A percentile compares a stretch with the other conserved stretches of the same genome.
These are phyloP conservation scores for Drosophila neonasuta DNA, from an alignment of 2,888 invertebrate genomes.

Conservation along the genomic window DNA sequence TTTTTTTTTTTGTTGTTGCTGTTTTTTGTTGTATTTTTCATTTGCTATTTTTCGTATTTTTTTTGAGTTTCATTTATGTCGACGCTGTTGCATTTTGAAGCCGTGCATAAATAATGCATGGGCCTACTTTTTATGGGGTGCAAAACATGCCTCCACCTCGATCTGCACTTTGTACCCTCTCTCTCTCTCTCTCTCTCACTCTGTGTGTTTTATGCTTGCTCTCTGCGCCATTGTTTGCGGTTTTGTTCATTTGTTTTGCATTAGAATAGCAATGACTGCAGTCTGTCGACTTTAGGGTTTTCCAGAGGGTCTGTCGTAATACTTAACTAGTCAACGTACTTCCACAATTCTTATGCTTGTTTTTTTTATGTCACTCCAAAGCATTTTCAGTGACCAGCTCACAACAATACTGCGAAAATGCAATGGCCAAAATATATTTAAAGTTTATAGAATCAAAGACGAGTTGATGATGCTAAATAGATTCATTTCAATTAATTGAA, in stretches of 20 bases:
- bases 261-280: constrained; percentile 31
- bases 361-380: not conserved
- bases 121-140: constrained; percentile 59
- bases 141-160: constrained; percentile 11
- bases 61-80: constrained; percentile 55
- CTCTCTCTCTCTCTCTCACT: constrained; percentile 9
- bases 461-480: too few species aligned
- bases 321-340: constrained; percentile 2
- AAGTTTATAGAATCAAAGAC: too few species aligned
- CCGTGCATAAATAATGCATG: constrained; percentile 70
- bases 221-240: constrained; percentile 37
- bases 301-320: constrained; percentile 25
- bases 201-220: not conserved
- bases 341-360: not conserved
- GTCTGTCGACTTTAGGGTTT: constrained; percentile 18
- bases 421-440: too few species aligned
- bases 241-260: constrained; percentile 21
- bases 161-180: constrained; percentile 43
- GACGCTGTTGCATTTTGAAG: constrained; percentile 67
- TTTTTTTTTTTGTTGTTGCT: constrained; percentile 10
- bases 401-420: too few species aligned
- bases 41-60: constrained; percentile 27
- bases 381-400: not conserved
- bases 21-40: not conserved
- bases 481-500: too few species aligned